Evolutionary conservation across 2,797 vertebrate genomes (phyloP).

Genomic region (Aldrovandia affinis): DNA sequence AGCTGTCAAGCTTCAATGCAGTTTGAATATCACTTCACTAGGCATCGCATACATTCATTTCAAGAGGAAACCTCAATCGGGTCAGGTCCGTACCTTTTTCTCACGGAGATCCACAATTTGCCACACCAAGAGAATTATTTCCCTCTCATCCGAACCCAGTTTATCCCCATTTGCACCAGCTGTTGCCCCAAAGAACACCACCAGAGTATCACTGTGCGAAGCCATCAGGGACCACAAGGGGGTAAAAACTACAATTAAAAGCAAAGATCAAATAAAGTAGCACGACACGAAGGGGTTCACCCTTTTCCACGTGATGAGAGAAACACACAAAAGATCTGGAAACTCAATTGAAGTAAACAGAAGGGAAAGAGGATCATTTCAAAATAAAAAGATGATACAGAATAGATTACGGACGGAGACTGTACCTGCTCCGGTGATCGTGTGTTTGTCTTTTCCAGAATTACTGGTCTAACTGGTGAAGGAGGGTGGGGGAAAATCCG

Average conservation of each 20-base stretch:
- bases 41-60: conserved; percentile 56
- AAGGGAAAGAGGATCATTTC: conserved; percentile 68
- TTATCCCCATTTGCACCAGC: conserved; percentile 98
- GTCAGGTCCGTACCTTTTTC: conserved; percentile 91
- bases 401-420: conserved; percentile 72
- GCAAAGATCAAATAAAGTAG: conserved; percentile 75
- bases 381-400: conserved; percentile 63
- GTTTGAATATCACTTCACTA: conserved; percentile 47
- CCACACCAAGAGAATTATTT: conserved; percentile 99
- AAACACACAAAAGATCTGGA: conserved; percentile 80
- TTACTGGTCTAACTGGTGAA: conserved; percentile 84
- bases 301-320: conserved; percentile 83
- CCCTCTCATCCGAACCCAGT: conserved; percentile 98
- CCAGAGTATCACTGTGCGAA: conserved; percentile 92
- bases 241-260: conserved; percentile 94
- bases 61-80: conserved; percentile 65
- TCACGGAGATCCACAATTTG: conserved; percentile 98
- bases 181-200: conserved; percentile 99
- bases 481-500: conserved; percentile 76
- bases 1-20: conserved; percentile 56
- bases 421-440: conserved; percentile 86
- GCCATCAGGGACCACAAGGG: conserved; percentile 91
- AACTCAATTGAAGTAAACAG: conserved; percentile 77
- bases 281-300: conserved; percentile 83
- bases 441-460: conserved; percentile 76